These are phyloP conservation scores for Aviceda leuphotes DNA, from an alignment of 2,797 vertebrate species.

Conservation along the genomic window DNA sequence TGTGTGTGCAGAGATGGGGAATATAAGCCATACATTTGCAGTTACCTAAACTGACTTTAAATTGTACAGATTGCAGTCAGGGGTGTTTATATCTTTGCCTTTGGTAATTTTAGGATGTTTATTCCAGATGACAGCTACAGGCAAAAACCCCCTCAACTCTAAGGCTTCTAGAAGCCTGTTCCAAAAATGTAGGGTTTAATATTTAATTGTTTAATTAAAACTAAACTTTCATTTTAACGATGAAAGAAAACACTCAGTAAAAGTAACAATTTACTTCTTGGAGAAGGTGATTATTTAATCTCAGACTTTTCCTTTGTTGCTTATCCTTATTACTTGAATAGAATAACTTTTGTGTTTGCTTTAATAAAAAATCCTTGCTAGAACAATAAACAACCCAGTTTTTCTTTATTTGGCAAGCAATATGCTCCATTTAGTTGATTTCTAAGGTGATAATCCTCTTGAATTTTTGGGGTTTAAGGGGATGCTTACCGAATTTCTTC, in stretches of 20 bases:
- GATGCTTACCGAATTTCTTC: not conserved
- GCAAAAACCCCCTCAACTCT: rapidly evolving
- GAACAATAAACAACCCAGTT: not conserved
- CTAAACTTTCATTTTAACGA: not conserved
- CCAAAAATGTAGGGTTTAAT: not conserved
- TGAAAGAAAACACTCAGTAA: not conserved
- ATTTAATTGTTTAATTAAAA: conserved; percentile 33
- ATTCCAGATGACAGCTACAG: not conserved
- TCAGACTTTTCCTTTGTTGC: not conserved
- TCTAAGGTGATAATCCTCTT: conserved; percentile 15
- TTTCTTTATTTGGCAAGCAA: not conserved
- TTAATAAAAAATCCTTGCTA: not conserved
- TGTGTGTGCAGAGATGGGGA: not conserved
- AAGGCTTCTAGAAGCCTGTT: not conserved
- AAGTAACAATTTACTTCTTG: not conserved
- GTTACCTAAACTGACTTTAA: not conserved
- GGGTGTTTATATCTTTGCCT: not conserved
- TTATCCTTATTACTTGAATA: conserved; percentile 32
- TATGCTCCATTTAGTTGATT: not conserved
- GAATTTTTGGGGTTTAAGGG: conserved; percentile 2
- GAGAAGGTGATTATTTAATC: not conserved
- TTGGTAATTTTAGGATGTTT: not conserved
- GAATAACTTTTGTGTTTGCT: not conserved
- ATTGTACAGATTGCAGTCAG: not conserved
- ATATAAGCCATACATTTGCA: conserved; percentile 3